Conservation (phyloP, 35 echinoderm and acorn worm genomes). For the Strongylocentrotus purpuratus region DNA sequence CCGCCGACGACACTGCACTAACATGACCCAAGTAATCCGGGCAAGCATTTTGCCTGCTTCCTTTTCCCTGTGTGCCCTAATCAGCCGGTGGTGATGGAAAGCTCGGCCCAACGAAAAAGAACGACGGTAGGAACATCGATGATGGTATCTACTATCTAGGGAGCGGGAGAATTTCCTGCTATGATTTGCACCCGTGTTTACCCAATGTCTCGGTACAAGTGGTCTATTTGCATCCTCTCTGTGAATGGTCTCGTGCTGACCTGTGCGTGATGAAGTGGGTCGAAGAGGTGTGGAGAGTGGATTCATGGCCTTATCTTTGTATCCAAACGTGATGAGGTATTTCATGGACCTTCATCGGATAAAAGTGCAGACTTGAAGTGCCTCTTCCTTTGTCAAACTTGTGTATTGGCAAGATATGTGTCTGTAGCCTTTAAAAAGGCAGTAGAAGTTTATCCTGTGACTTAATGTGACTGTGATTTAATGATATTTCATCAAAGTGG, state of each 20-base stretch:
- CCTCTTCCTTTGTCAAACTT: background rate
- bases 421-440: background rate
- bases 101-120: background rate
- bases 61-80: background rate
- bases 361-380: background rate
- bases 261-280: background rate
- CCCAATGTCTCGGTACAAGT: background rate
- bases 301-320: background rate
- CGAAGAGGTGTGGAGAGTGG: background rate
- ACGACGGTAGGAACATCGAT: background rate
- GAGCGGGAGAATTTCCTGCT: background rate
- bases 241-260: background rate
- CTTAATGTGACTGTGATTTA: background rate
- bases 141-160: background rate
- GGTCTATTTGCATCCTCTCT: background rate
- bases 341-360: background rate
- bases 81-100: conserved; percentile 17
- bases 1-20: background rate
- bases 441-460: background rate
- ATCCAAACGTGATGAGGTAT: background rate
- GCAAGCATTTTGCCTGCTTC: background rate
- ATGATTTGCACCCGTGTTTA: background rate
- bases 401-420: background rate
- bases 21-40: conserved; percentile 27
- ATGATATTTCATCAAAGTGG: background rate